Percentiles rank a stretch among this genome's conserved stretches.
Evolutionary conservation across 2,797 vertebrate genomes (phyloP).

Genomic region (Sparidentex hasta): DNA sequence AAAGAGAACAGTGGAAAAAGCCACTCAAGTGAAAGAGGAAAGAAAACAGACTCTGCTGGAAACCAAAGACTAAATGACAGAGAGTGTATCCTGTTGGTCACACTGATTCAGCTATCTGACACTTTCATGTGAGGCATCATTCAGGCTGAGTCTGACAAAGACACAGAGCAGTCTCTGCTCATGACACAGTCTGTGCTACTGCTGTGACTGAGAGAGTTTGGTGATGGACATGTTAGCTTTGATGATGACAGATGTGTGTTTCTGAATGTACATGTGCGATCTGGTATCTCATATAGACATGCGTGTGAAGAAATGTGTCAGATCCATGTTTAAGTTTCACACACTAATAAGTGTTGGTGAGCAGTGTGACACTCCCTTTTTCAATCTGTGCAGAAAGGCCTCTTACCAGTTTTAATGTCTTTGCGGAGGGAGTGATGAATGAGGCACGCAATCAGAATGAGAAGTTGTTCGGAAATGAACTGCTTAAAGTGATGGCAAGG

Average conservation of each 20-base stretch:
- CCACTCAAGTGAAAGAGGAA: background rate
- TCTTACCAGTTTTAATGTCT: slow-evolving; percentile 5
- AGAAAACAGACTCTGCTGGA: background rate
- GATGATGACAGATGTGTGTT: slow-evolving; percentile 7
- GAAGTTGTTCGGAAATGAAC: slow-evolving; percentile 37
- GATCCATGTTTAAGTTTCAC: background rate
- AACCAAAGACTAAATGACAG: slow-evolving; percentile 9
- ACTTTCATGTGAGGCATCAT: slow-evolving; percentile 8
- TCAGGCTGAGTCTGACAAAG: slow-evolving; percentile 6
- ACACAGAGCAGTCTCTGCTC: background rate
- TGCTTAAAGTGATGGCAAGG: slow-evolving; percentile 46
- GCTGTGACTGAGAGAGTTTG: background rate
- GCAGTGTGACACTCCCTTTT: background rate
- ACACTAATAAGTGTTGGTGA: slow-evolving; percentile 11
- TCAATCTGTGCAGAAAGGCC: background rate
- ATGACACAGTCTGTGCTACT: background rate
- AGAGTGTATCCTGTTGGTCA: slow-evolving; percentile 26
- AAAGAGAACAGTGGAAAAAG: background rate
- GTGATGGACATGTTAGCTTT: background rate
- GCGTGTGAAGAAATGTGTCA: background rate
- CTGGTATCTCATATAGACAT: background rate
- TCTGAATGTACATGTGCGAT: background rate
- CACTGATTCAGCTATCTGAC: slow-evolving; percentile 14
- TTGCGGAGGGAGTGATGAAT: background rate
- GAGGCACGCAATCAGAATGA: slow-evolving; percentile 15